phyloP scores from a whole-genome alignment of 2,113 vertebrate species.

The Amphilophus citrinellus region DNA sequence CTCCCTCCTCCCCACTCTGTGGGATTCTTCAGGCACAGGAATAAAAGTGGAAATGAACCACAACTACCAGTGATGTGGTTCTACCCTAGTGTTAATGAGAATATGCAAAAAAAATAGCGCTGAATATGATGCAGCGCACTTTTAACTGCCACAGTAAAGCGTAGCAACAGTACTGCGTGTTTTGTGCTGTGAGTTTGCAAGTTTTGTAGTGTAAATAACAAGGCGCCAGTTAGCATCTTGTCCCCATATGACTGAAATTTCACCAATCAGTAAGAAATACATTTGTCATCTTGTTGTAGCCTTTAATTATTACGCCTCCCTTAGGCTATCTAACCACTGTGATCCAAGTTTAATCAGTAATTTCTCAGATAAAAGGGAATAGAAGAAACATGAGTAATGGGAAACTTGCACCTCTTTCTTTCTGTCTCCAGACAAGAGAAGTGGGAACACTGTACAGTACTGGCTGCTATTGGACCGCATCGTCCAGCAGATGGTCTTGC shows the following conservation, averaged over 20 bases:
- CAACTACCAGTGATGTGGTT: not conserved
- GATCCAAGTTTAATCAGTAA: not conserved
- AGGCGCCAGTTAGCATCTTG: not conserved
- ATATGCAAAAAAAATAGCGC: not conserved
- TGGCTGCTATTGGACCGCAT: constrained; percentile 98
- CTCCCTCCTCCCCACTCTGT: not conserved
- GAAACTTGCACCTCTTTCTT: not conserved
- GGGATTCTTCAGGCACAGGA: not conserved
- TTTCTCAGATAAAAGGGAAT: constrained; percentile 1
- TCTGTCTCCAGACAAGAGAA: constrained; percentile 89
- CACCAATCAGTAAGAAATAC: not conserved
- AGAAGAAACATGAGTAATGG: constrained; percentile 8
- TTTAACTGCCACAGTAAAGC: not conserved
- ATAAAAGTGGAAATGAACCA: not conserved
- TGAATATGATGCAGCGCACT: not conserved
- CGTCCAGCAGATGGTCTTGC: constrained; percentile 97
- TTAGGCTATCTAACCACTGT: not conserved
- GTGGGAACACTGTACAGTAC: constrained; percentile 97
- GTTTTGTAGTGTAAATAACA: not conserved
- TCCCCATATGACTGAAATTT: not conserved
- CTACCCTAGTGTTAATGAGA: not conserved
- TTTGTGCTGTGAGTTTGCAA: not conserved
- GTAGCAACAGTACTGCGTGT: not conserved
- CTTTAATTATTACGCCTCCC: not conserved
- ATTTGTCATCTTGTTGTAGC: constrained; percentile 5